Evolutionary conservation across 2,888 invertebrate species (phyloP).

Genomic region (Mallateleia sp.): DNA sequence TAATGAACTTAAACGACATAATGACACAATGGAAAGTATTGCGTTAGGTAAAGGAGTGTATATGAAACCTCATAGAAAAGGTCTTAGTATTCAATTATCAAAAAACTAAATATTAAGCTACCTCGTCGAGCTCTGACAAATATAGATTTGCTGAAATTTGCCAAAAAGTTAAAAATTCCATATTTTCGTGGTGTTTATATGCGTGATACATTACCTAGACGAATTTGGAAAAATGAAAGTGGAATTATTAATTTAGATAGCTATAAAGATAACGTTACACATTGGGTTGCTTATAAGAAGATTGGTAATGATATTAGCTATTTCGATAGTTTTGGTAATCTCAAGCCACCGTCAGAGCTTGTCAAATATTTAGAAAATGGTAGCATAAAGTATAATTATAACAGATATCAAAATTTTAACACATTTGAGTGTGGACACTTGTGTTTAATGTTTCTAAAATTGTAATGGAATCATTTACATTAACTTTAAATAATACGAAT

Average conservation of each 20-base stretch:
- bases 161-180: not conserved
- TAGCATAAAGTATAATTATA: too few species aligned
- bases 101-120: constrained; percentile 76
- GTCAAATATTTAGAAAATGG: too few species aligned
- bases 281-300: constrained; percentile 79
- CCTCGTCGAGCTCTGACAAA: constrained; percentile 83
- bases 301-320: not conserved
- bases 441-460: too few species aligned
- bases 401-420: too few species aligned
- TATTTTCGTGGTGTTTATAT: not conserved
- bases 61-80: not conserved
- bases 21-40: constrained; percentile 82
- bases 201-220: constrained; percentile 79
- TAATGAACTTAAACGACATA: constrained; percentile 83
- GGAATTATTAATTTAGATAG: constrained; percentile 51
- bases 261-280: constrained; percentile 71
- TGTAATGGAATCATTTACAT: too few species aligned
- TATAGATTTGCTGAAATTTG: not conserved
- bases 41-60: constrained; percentile 73
- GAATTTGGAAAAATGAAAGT: constrained; percentile 24
- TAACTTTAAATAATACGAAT: too few species aligned
- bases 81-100: constrained; percentile 32
- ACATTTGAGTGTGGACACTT: too few species aligned
- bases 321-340: constrained; percentile 14
- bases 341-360: too few species aligned